These are phyloP conservation scores for Phytoseiulus persimilis DNA, from an alignment of 2,888 invertebrate species.

Conservation along the genomic window DNA sequence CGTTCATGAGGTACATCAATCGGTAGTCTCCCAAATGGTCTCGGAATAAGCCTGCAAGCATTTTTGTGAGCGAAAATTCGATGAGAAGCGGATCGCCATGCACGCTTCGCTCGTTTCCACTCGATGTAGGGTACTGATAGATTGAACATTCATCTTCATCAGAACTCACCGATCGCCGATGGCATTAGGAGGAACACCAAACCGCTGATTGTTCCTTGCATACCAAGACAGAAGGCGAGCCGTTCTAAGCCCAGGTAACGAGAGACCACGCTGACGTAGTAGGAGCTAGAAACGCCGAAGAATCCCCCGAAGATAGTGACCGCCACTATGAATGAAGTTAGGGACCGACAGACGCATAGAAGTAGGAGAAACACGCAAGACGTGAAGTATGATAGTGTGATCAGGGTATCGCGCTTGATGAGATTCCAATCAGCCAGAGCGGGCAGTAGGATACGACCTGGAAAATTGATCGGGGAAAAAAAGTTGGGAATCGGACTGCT, in stretches of 20 bases:
- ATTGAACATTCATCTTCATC: too few relatives aligned
- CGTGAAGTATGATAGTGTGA: background rate
- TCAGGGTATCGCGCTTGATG: background rate
- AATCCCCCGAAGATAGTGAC: background rate
- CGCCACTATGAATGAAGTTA: background rate
- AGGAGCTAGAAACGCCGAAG: background rate
- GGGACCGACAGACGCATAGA: background rate
- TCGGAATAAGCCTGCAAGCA: constrained; percentile 6
- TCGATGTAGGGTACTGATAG: too few relatives aligned
- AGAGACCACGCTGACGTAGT: constrained; percentile 7
- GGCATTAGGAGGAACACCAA: constrained; percentile 14
- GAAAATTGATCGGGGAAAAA: background rate
- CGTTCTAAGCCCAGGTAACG: background rate
- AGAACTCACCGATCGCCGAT: background rate
- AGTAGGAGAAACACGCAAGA: background rate
- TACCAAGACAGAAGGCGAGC: background rate
- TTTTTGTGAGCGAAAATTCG: background rate
- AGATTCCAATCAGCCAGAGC: background rate
- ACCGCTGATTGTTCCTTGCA: background rate
- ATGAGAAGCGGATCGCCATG: background rate
- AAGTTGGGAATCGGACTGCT: background rate
- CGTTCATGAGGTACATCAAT: background rate
- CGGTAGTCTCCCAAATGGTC: background rate
- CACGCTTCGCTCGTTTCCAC: too few relatives aligned
- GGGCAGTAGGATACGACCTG: background rate